Evolutionary conservation across 2,888 invertebrate genomes (phyloP).

Genomic region (Xanthorhoe spadicearia): DNA sequence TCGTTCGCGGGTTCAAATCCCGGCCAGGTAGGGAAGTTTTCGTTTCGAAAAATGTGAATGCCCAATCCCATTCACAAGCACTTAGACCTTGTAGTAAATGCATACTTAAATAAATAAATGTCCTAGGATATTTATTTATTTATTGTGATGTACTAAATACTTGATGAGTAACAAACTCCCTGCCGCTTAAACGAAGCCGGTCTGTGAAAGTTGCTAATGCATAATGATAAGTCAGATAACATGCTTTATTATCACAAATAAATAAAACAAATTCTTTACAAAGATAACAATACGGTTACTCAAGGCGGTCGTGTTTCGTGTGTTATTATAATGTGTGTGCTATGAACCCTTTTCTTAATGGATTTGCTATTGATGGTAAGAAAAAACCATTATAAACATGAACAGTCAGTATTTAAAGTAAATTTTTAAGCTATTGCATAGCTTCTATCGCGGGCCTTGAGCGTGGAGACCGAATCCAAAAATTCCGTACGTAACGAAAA

Average conservation of each 20-base stretch:
- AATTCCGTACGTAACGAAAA: too few species aligned
- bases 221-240: constrained; percentile 36
- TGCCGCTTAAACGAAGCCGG: neutral
- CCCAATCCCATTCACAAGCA: too few species aligned
- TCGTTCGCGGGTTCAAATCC: too few species aligned
- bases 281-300: constrained; percentile 37
- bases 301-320: constrained; percentile 27
- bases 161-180: constrained; percentile 1
- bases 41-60: too few species aligned
- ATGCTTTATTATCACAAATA: constrained; percentile 40
- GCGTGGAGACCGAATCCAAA: too few species aligned
- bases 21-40: too few species aligned
- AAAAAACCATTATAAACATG: constrained; percentile 1
- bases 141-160: neutral
- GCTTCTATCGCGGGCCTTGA: too few species aligned
- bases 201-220: constrained; percentile 4
- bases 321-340: constrained; percentile 11
- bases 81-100: too few species aligned
- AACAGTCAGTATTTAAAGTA: too few species aligned
- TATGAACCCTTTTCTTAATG: constrained; percentile 68
- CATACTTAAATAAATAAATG: too few species aligned
- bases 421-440: too few species aligned
- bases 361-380: constrained; percentile 63
- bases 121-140: too few species aligned
- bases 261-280: constrained; percentile 40